Evolutionary conservation across 2,797 vertebrate species (phyloP), one percentile per base, ranked within the genome.

Genomic region (Sternotherus odoratus): DNA sequence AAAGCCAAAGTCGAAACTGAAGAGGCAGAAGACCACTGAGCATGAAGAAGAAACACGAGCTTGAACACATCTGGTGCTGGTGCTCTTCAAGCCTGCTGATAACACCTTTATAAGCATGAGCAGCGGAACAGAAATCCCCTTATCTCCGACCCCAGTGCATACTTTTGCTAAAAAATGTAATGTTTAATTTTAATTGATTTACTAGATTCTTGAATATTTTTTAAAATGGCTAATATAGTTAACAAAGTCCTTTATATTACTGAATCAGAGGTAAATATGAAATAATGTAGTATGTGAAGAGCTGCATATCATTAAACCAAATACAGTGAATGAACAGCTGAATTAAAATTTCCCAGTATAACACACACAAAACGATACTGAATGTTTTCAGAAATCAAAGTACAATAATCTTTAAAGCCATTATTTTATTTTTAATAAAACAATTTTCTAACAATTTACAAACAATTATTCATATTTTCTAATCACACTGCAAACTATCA

Each of bases 401-500:
- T 30, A 82, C 39, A 53, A 49, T 48, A 82, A 49, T 49, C 60
- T 69, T 87, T 86, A 87, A 93, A 94, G 69, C 83, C 39, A 82
- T 74, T 79, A 63, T 36, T 89, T 95, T 93, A 90, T 97, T 95
- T 86, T 83, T 87, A 26, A 82, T 83, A 86, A 94, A 97, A 96
- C 12, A 43, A 63, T 79, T 94, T 80, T 46, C 54, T 91, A 63
- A 82, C 89, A 91, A 92, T 66, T 92, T 92, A 95, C 6, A 56
- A 23, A 48, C 74, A 77, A 4, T 79, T 85, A 81, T 75, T 60
- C 51, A 72, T 28, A 15, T 48, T 95, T 95, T 93, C 74, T 81
- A 79, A 95, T 91, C 79, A 82, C 43, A 85, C n/a, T 79, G 80
- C 57, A 88, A 91, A 86, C 49, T 84, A 93, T 92, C n/a, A 16